Base-by-base conservation (phyloP, 2,113 vertebrate species). In the Papio anubis region DNA sequence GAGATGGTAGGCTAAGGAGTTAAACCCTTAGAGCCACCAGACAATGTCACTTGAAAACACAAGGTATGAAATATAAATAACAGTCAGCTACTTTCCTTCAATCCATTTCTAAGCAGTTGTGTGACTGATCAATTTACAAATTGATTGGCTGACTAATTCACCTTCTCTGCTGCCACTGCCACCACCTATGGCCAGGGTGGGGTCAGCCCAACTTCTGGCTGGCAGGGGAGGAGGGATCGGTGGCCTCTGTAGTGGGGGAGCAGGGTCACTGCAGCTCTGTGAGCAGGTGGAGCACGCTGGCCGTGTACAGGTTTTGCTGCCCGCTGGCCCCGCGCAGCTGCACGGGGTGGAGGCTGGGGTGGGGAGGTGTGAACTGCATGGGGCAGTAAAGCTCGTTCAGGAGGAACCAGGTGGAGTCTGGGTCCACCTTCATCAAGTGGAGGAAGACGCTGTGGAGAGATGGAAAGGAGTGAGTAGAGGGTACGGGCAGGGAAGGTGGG, bases 351-450 rank as follows among this genome's bases (percentile, higher is more conserved):
- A 99, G 99, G 98, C 98, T 98, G 3, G 86, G 35, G 82, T 99
- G 99, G 0, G 99, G 99, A 0, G 99, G 98, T 11, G 93, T 8
- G 43, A 98, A 98, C 5, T 3, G 35, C 11, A 48, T 76, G 0
- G 99, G 99, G 96, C 99, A 99, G 97, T 98, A 99, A 32, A 99
- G 95, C 95, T 99, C 98, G 0, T 96, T 99, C 92, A 99, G 99
- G 8, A 99, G 97, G 9, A 99, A 98, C 99, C 99, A 99, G 81
- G 98, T 98, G 38, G 98, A 82, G 94, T 99, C 99, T 0, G 99
- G 99, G 92, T 99, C 99, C 85, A 99, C 75, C 17, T 98, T 98
- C 98, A 99, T 99, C 94, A 99, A 52, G 86, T 99, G 98, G 45
- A 97, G 98, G 98, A 99, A 99, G 90, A 99, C 99, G 2, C 99